Conservation (phyloP, 1,140 invertebrate genomes). For the Plutomurus gul region DNA sequence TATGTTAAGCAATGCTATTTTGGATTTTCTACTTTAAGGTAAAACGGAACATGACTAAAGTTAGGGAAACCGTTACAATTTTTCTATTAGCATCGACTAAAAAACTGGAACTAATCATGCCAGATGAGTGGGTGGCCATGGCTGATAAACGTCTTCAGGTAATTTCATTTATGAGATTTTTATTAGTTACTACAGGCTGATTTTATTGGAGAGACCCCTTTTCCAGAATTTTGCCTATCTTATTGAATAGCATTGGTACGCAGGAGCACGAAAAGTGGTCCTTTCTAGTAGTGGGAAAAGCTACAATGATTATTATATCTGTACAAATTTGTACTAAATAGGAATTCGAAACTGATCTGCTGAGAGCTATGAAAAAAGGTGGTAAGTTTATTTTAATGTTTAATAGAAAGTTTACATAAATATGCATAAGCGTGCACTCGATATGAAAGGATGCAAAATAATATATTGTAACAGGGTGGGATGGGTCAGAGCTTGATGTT, state of each 20-base stretch:
- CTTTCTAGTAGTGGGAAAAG: too few species aligned
- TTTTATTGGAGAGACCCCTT: too few species aligned
- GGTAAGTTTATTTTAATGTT: too few species aligned
- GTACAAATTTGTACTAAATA: conserved; percentile 54
- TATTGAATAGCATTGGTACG: not conserved
- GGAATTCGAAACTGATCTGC: conserved; percentile 79
- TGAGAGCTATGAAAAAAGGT: conserved; percentile 83
- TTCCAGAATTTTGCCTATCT: not conserved
- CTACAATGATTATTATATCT: too few species aligned
- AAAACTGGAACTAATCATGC: conserved; percentile 66
- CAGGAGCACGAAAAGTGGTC: not conserved
- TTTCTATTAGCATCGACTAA: conserved; percentile 78
- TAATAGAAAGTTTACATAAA: too few species aligned
- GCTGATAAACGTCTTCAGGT: conserved; percentile 64
- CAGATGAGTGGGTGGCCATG: conserved; percentile 72
- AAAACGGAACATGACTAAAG: conserved; percentile 74
- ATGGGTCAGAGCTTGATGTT: conserved; percentile 77
- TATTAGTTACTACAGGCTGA: not conserved
- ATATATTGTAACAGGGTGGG: too few species aligned
- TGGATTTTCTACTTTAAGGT: conserved; percentile 62
- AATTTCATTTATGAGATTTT: not conserved
- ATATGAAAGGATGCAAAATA: too few species aligned
- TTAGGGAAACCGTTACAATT: conserved; percentile 74
- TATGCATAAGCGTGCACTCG: too few species aligned
- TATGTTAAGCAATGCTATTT: too few species aligned